Conservation (phyloP, 1,140 invertebrate species). For the Tetranychus urticae region DNA sequence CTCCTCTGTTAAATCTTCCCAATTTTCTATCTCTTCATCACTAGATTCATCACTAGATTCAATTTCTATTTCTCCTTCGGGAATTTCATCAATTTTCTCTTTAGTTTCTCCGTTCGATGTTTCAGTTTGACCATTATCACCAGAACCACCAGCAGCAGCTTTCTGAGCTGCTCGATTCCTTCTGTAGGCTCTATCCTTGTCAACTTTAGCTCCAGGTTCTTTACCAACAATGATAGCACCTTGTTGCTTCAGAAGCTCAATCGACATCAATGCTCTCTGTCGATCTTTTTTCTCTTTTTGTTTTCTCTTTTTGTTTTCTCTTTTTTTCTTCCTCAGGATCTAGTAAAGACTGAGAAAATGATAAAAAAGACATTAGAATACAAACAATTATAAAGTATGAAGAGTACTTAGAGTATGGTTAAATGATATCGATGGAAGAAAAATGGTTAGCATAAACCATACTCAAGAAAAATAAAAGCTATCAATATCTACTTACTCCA, state of each 20-base stretch:
- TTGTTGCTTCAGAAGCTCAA: conserved; percentile 63
- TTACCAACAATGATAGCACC: conserved; percentile 39
- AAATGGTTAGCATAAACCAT: no score
- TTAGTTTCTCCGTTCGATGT: no score
- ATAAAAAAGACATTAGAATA: no score
- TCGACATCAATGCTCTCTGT: conserved; percentile 53
- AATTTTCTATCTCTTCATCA: conserved; percentile 21
- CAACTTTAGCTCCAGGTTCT: conserved; percentile 11
- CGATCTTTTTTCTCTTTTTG: conserved; percentile 51
- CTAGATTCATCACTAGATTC: conserved; percentile 1
- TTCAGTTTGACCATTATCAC: background rate
- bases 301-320: conserved; percentile 20
- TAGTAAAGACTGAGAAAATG: no score
- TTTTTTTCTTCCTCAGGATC: background rate
- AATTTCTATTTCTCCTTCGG: conserved; percentile 7
- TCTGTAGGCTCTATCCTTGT: background rate
- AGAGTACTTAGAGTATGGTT: no score
- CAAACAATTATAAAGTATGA: no score
- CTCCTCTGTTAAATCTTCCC: background rate
- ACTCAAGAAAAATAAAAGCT: no score
- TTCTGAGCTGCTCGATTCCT: conserved; percentile 1
- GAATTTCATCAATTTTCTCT: background rate
- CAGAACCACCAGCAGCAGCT: conserved; percentile 4
- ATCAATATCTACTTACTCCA: no score
- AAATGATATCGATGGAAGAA: no score